Evolutionary conservation across 92 coral and sea anemone genomes (phyloP), one percentile per base, ranked within the genome.

Genomic region (Parazoanthus darwini): DNA sequence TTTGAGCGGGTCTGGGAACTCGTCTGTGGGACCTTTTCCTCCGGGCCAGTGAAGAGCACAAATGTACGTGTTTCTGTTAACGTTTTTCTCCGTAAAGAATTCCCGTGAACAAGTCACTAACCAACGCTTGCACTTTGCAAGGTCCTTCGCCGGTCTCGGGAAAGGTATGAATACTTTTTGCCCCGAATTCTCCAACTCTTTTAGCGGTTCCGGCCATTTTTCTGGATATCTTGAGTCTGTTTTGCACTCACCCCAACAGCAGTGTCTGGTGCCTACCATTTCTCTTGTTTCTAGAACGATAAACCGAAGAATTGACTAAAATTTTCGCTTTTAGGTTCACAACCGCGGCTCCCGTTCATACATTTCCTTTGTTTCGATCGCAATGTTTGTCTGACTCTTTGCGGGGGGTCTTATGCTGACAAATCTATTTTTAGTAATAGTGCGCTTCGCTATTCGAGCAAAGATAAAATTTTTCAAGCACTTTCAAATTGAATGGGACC

Each of bases 31-130:
- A 79, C 91, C 94, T 92, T 89, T 86, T 50, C 82, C 72, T 37
- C 92, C 91, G 20, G 92, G 94, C 92, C 94, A 92, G 76, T 89
- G 91, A 70, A 92, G 83, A 68, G 90, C 92, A 90, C 94, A 92
- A 39, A 92, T 92, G 86, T 92, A 90, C 23, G 94, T 92, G 65
- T 87, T 90, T 48, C 88, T 88, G 59, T 88, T 85, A 83, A 92
- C 63, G 65, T 85, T 88, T 59, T 87, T 87, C 70, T 73, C 85
- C 29, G 89, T 72, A 63, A 92, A 92, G 78, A 35, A 59, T 83
- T 86, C 86, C 50, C 89, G 88, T 70, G 89, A 92, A 74, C 92
- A 92, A 74, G 94, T 89, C 70, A 58, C 78, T 84, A 88, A 56
- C 93, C 91, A 91, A 14, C 90, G 78, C 89, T 82, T 82, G 68